Evolutionary conservation across 2,113 vertebrate species (phyloP), one percentile per base, ranked within the genome.

Genomic region (Megatriorchis doriae): DNA sequence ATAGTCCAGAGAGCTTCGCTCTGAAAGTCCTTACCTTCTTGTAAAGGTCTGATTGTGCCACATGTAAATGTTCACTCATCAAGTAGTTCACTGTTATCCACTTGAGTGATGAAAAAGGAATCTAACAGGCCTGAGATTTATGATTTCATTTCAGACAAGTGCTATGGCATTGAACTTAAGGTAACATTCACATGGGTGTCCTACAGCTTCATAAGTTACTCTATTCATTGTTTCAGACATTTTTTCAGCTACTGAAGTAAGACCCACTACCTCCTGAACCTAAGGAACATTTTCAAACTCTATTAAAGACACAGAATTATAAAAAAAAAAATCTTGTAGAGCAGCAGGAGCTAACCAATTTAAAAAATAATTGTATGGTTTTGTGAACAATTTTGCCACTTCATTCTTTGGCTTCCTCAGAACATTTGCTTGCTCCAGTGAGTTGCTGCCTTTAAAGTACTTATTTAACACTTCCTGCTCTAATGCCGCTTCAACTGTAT

Each of bases 401-500:
- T 90, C 15, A 7, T 75, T 82, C 53, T 90, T 92, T 85, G 48
- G 48, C 66, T 96, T 12, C 21, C 52, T 81, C 61, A 89, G 52
- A 94, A 79, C 8, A 53, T 65, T 90, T 95, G 58, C 38, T 82
- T 93, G 61, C 62, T 93, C 74, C 56, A 65, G 53, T 66, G 71
- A 82, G 53, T 45, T 80, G 53, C 7, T 85, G 23, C 43, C 63
- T 89, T 61, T 85, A 67, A 93, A 89, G 56, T 27, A 63, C 53
- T 95, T 87, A 73, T 38, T 91, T 75, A 88, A 93, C 31, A 73
- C 34, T 72, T 87, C 29, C 90, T 79, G 62, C 52, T 88, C 87
- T 90, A 87, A 82, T 43, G 65, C 61, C 85, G 40, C 48, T 85
- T 96, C 53, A 75, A 65, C 10, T 43, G 13, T 56, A 79, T 82